Conservation (phyloP, 2,888 invertebrate genomes). For the Hyposoter dolosus region DNA sequence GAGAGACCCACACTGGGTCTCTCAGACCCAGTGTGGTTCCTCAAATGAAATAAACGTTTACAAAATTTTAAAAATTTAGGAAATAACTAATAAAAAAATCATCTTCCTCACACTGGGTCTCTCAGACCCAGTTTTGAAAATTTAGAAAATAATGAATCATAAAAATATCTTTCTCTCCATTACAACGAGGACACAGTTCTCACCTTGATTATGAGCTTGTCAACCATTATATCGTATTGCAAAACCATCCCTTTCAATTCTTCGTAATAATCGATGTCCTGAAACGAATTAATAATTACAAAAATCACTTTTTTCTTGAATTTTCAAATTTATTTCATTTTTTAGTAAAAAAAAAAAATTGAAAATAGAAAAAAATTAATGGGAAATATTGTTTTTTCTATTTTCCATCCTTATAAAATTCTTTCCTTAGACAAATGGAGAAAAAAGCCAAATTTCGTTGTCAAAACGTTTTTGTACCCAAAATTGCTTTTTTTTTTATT, state of each 20-base stretch:
- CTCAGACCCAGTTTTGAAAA: too few relatives aligned
- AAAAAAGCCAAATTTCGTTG: neutral
- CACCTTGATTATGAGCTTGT: slow-evolving; percentile 96
- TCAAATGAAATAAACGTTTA: too few relatives aligned
- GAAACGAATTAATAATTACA: slow-evolving; percentile 68
- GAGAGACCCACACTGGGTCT: too few relatives aligned
- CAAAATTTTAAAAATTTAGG: too few relatives aligned
- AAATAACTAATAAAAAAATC: too few relatives aligned
- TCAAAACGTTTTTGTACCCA: neutral
- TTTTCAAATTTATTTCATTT: neutral
- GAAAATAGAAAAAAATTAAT: too few relatives aligned
- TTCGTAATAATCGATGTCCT: slow-evolving; percentile 92
- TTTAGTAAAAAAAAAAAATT: neutral
- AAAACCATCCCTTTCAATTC: slow-evolving; percentile 93
- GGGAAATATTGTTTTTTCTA: neutral
- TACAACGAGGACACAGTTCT: neutral
- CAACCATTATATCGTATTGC: slow-evolving; percentile 96
- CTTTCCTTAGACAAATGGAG: neutral
- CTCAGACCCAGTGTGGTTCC: too few relatives aligned
- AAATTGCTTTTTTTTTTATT: too few relatives aligned
- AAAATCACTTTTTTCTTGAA: neutral
- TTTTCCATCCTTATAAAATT: neutral
- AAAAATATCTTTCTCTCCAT: too few relatives aligned
- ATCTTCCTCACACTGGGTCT: too few relatives aligned
- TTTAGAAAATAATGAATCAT: too few relatives aligned